Percentiles rank a stretch among this genome's conserved stretches.
Conservation (phyloP, 2,797 vertebrate species). For the Danio kyathit region DNA sequence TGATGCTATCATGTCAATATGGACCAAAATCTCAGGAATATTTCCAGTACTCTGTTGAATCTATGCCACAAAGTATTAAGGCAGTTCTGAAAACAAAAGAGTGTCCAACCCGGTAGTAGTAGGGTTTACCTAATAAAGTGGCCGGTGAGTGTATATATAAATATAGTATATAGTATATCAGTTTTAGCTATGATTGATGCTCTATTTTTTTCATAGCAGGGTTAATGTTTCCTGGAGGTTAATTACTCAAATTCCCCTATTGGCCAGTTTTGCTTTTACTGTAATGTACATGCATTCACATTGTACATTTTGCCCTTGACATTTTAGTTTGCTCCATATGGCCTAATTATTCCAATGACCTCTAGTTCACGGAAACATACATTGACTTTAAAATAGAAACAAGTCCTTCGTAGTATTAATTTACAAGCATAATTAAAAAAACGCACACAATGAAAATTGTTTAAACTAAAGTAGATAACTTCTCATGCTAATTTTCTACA, state of each 20-base stretch:
- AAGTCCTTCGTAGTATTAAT: not conserved
- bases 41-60: no score
- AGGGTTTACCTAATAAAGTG: no score
- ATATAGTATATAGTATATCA: not conserved
- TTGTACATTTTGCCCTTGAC: constrained; percentile 23
- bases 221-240: not conserved
- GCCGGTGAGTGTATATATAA: no score
- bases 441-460: no score
- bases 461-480: not conserved
- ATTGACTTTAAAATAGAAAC: not conserved
- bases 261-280: not conserved
- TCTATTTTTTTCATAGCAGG: not conserved
- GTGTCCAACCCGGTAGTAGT: no score
- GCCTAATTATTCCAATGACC: not conserved
- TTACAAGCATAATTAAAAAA: not conserved
- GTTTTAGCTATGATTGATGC: not conserved
- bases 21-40: no score
- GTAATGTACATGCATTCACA: not conserved
- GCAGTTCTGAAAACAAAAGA: no score
- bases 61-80: no score
- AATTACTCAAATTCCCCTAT: constrained; percentile 8
- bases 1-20: no score
- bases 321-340: constrained; percentile 10
- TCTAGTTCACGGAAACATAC: not conserved
- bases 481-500: not conserved